A percentile compares a stretch with the other conserved stretches of the same genome.
Conservation (phyloP, 2,888 invertebrate genomes). For the Nephrotoma guestfalica region DNA sequence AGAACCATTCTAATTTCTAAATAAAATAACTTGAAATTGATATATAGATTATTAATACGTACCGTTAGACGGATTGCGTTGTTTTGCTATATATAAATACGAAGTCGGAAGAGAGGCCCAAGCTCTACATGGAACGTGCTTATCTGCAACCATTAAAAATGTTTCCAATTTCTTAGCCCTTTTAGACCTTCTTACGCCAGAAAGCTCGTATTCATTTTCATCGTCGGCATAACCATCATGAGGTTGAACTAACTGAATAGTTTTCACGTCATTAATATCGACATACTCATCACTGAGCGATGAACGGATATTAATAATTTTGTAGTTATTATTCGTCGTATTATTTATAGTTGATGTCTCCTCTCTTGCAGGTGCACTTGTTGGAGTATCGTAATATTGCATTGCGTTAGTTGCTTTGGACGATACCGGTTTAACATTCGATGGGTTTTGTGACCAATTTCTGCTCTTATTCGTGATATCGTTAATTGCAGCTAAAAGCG, state of each 20-base stretch:
- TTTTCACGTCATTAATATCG: conserved; percentile 1
- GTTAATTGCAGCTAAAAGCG: not conserved
- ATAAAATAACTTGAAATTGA: not conserved
- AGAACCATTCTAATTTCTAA: not conserved
- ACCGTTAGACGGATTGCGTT: conserved; percentile 4
- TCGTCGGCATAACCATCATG: not conserved
- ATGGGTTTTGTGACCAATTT: not conserved
- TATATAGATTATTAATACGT: not conserved
- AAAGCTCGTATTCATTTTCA: not conserved
- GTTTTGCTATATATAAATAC: conserved; percentile 15
- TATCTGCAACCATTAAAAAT: conserved; percentile 13
- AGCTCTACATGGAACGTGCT: conserved; percentile 17
- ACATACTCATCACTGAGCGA: conserved; percentile 1
- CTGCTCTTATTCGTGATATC: not conserved
- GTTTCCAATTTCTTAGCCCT: not conserved
- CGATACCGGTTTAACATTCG: not conserved
- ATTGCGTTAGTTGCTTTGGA: not conserved
- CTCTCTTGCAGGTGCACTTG: not conserved
- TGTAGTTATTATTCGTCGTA: not conserved
- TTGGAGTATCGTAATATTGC: not conserved
- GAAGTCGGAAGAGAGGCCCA: conserved; percentile 18
- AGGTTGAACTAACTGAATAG: not conserved
- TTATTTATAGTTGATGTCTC: not conserved
- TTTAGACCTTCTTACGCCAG: not conserved
- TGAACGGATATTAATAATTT: conserved; percentile 1